Conservation (phyloP, 2,113 vertebrate genomes). For the Heterochromis multidens region DNA sequence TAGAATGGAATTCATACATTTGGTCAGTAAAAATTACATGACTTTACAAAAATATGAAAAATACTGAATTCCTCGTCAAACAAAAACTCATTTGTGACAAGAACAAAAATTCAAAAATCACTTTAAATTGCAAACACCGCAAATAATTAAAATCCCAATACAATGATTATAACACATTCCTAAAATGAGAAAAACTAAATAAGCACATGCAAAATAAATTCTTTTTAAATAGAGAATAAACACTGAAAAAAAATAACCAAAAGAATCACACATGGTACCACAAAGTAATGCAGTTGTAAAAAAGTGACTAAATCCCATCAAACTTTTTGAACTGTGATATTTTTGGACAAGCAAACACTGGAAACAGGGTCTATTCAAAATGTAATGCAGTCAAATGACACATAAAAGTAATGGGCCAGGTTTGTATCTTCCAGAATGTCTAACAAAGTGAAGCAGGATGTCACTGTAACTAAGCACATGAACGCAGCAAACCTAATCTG, state of each 20-base stretch:
- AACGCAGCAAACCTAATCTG: background rate
- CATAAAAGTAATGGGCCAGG: background rate
- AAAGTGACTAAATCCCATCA: background rate
- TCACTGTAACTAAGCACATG: background rate
- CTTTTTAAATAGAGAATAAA: too few relatives aligned
- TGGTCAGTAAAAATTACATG: background rate
- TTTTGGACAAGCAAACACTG: background rate
- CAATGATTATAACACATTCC: too few relatives aligned
- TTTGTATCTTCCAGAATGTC: background rate
- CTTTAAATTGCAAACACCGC: too few relatives aligned
- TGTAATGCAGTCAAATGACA: background rate
- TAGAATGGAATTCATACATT: slow-evolving; percentile 4
- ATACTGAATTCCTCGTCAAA: too few relatives aligned
- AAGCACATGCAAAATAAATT: too few relatives aligned
- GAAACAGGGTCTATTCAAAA: background rate
- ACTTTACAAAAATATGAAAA: too few relatives aligned
- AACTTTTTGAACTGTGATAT: background rate
- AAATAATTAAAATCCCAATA: too few relatives aligned
- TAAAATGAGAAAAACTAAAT: too few relatives aligned
- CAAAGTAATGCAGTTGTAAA: background rate
- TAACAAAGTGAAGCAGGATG: background rate
- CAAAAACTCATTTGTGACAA: too few relatives aligned
- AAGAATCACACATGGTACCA: background rate
- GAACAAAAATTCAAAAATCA: background rate
- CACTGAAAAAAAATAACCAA: background rate